Base-by-base conservation (phyloP, 2,797 vertebrate species). In the Pangasius krempfi region DNA sequence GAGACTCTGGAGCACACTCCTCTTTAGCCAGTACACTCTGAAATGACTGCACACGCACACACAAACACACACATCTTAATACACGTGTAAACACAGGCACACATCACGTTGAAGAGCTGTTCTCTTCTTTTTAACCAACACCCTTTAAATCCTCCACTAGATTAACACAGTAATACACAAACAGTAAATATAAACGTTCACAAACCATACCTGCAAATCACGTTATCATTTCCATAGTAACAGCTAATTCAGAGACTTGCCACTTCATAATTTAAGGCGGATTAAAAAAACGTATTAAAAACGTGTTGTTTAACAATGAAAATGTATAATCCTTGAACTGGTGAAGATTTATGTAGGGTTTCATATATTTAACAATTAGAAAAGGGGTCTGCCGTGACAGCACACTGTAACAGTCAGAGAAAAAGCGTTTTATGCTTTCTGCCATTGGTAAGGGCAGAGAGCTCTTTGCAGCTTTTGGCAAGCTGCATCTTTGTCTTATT, bases 1-100 rank as follows among this genome's bases (percentile, higher is more conserved):
- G 92, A 47, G 96, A 94, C 88, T 99, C 98, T 0, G 98, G 97
- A 94, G 97, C 96, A 44, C 94, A 94, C 64, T 99, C 98, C 5
- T 99, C 97, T 92, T 97, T 96, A 88, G 92, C 96, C 87, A 97
- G 95, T 10, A 95, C 93, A 70, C 92, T 96, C 95, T 98, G 98
- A 92, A 99, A 98, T 94, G 97, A 98, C 99, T 99, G 89, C 4
- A 83, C 66, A n/a, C 14, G 44, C 14, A 62, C 62, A 89, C 33
- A 73, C 7, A 83, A 33, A 88, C 56, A 68, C 30, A 85, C 14
- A 66, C 78, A 89, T 0, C 1, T 12, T 27, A 25, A 25, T 75
- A 78, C 6, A n/a, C 30, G 1, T 18, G 14, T 3, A 78, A 30
- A 78, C 75, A 54, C 5, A 76, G n/a, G 37, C 3, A 50, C 7